A percentile compares a stretch with the other conserved stretches of the same genome.
Evolutionary conservation across 2,888 invertebrate species (phyloP).

Genomic region (Teinopalpus imperialis): DNA sequence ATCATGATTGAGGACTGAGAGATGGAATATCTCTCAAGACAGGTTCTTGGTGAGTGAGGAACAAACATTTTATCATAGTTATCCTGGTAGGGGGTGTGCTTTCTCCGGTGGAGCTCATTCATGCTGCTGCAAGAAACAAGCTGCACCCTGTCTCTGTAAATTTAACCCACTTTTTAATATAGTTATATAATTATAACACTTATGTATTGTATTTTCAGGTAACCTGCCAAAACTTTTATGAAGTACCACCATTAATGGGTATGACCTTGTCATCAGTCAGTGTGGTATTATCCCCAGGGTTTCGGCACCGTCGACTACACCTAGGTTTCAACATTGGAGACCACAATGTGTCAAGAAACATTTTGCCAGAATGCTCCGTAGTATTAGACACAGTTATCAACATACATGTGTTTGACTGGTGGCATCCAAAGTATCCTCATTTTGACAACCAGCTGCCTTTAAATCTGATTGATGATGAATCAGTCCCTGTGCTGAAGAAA

Average conservation of each 20-base stretch:
- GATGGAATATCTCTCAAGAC: no score
- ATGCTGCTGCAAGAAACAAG: no score
- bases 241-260: conserved; percentile 82
- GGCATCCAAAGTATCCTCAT: conserved; percentile 81
- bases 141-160: no score
- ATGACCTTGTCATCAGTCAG: conserved; percentile 80
- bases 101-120: no score
- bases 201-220: conserved; percentile 71
- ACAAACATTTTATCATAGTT: no score
- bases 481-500: conserved; percentile 49
- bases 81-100: no score
- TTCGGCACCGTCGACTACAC: conserved; percentile 76
- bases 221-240: conserved; percentile 77
- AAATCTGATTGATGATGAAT: conserved; percentile 47
- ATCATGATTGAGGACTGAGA: no score
- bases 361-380: conserved; percentile 54
- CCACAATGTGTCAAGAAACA: conserved; percentile 46
- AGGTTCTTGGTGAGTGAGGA: no score
- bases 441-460: conserved; percentile 50
- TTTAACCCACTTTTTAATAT: no score
- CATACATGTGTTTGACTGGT: conserved; percentile 81
- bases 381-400: conserved; percentile 56
- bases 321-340: conserved; percentile 72
- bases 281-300: conserved; percentile 77
- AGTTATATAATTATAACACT: background rate